phyloP scores from a whole-genome alignment of 2,797 vertebrate genomes.

The Acrossocheilus fasciatus region DNA sequence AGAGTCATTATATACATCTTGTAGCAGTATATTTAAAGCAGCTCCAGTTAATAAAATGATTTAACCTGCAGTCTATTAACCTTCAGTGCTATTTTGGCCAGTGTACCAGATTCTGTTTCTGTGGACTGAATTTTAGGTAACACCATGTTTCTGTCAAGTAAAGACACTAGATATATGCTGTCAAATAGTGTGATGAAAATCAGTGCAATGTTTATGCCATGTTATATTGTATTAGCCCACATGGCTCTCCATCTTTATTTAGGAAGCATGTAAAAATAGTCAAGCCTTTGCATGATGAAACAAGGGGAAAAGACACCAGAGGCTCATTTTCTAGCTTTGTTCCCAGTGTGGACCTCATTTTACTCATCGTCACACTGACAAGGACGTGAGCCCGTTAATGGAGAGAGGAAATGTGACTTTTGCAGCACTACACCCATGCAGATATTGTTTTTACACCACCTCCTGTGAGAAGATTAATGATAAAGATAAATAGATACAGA shows the following conservation, averaged over 20 bases:
- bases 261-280: neutral
- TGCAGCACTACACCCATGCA: neutral
- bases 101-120: slow-evolving; percentile 75
- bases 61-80: slow-evolving; percentile 68
- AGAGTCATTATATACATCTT: slow-evolving; percentile 8
- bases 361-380: neutral
- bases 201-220: neutral
- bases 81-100: slow-evolving; percentile 79
- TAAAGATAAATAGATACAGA: neutral
- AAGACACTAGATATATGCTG: slow-evolving; percentile 2
- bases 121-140: slow-evolving; percentile 62
- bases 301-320: slow-evolving; percentile 24
- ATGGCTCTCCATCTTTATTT: neutral
- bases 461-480: slow-evolving; percentile 7
- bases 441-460: neutral
- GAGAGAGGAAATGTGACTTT: slow-evolving; percentile 11
- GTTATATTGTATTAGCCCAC: neutral
- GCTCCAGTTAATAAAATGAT: slow-evolving; percentile 60
- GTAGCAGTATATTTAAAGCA: slow-evolving; percentile 23
- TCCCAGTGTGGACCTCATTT: slow-evolving; percentile 10
- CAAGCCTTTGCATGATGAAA: slow-evolving; percentile 26
- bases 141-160: slow-evolving; percentile 42
- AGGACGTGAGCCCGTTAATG: neutral
- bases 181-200: slow-evolving; percentile 19
- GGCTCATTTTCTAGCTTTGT: slow-evolving; percentile 3